Evolutionary conservation across 1,140 invertebrate genomes (phyloP).

Genomic region (Drosophila biarmipes): DNA sequence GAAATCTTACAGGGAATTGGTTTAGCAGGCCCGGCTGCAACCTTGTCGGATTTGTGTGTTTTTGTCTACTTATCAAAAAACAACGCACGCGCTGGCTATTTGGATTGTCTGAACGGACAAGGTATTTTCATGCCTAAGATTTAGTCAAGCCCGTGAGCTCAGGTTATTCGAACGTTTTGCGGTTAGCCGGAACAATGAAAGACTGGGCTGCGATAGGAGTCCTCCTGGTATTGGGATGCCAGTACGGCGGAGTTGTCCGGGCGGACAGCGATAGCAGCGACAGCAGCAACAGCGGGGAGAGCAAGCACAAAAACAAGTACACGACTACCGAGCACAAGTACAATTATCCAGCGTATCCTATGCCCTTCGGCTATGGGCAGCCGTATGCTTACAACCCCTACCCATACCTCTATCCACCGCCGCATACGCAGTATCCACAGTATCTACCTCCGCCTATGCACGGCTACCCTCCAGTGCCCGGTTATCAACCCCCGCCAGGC

Average conservation of each 20-base stretch:
- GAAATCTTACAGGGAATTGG: slow-evolving; percentile 13
- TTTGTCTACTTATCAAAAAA: slow-evolving; percentile 32
- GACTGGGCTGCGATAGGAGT: slow-evolving; percentile 11
- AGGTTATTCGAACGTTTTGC: slow-evolving; percentile 5
- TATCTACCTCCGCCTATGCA: no score
- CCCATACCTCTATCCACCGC: slow-evolving; percentile 10
- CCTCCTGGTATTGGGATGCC: slow-evolving; percentile 37
- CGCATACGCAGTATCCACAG: slow-evolving; percentile 16
- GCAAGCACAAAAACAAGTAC: not conserved
- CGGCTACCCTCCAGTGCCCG: not conserved
- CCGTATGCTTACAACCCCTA: slow-evolving; percentile 33
- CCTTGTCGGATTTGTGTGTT: slow-evolving; percentile 2
- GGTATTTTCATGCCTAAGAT: slow-evolving; percentile 6
- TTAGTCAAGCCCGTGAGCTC: slow-evolving; percentile 40
- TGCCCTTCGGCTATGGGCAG: not conserved
- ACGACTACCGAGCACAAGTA: slow-evolving; percentile 38
- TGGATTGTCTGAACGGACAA: slow-evolving; percentile 24
- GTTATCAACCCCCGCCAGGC: slow-evolving; percentile 4
- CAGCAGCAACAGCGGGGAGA: slow-evolving; percentile 40
- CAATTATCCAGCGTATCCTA: slow-evolving; percentile 51
- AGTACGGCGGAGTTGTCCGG: slow-evolving; percentile 10
- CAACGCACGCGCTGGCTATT: slow-evolving; percentile 21
- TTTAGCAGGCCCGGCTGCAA: not conserved
- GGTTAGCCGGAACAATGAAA: slow-evolving; percentile 32
- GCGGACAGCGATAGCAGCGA: slow-evolving; percentile 50